Base-by-base conservation (phyloP, 2,113 vertebrate genomes). In the Cromileptes altivelis region DNA sequence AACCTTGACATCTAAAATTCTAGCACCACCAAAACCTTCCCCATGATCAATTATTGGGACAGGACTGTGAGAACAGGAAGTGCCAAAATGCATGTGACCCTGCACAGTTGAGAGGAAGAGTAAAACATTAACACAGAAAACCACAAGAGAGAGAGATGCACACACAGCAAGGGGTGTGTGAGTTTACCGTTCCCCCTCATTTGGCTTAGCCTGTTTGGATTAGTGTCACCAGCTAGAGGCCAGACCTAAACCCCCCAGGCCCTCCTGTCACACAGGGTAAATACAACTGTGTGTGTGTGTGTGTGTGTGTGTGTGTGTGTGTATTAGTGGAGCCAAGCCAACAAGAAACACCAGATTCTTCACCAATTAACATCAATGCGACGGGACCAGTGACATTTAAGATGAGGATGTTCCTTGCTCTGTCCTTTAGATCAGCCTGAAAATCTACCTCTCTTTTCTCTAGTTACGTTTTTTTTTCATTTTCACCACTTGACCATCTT, bases 201-300 rank as follows among this genome's bases (percentile, higher is more conserved):
- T 92, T 91, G 83, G 77, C 70, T 85, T 86, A 93, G 92, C 89
- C 91, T 81, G 90, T 92, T 92, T 93, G 87, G 90, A 92, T 93
- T 91, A 93, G 85, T 92, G 92, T 93, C 90, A 94, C 62, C 87
- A 81, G 84, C 81, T 70, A 82, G 84, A 90, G 91, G 88, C 87
- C 87, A 90, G 89, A 81, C 84, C 89, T 74, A 75, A 88, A 42
- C 81, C 86, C 82, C 73, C 73, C 55, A 79, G 89, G 84, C 80
- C 70, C 75, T 82, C 60, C 85, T 92, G 89, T 83, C 88, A 86
- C 78, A 88, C 83, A 87, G 64, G 75, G 85, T 89, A 83, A 91
- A 90, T 70, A 87, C 82, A 82, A 81, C 69, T 85, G 65, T 65
- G 70, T 77, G 53, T 76, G n/a, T 70, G 57, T 75, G 55, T 63